A percentile compares a stretch with the other conserved stretches of the same genome.
These are phyloP conservation scores for Thinocorus orbignyianus DNA, from an alignment of 2,113 vertebrate species.

Conservation along the genomic window DNA sequence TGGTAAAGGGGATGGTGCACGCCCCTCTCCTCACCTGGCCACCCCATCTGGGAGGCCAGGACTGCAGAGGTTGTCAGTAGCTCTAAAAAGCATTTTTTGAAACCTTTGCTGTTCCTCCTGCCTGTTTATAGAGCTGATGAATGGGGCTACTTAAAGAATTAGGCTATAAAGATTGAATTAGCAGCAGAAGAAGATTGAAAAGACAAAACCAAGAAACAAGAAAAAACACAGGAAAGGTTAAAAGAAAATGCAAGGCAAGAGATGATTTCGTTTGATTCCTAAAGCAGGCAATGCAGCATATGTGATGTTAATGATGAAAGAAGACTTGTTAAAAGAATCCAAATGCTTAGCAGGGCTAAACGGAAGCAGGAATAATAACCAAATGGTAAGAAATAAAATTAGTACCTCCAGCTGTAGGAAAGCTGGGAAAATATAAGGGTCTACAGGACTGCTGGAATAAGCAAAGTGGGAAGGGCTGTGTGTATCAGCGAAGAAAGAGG, in stretches of 20 bases:
- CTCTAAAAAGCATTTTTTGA: not conserved
- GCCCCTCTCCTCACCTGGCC: not conserved
- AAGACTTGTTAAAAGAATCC: not conserved
- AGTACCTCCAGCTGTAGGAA: conserved; percentile 21
- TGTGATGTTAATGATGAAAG: not conserved
- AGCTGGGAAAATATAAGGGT: not conserved
- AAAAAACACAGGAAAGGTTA: not conserved
- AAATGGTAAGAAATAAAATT: conserved; percentile 14
- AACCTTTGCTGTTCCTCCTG: not conserved
- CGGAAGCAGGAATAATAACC: conserved; percentile 6
- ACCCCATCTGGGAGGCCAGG: not conserved
- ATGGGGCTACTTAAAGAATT: not conserved
- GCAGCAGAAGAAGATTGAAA: not conserved
- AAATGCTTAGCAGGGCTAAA: not conserved
- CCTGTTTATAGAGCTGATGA: not conserved
- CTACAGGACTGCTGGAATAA: not conserved
- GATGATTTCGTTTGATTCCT: not conserved
- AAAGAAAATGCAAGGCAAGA: not conserved
- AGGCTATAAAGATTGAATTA: not conserved
- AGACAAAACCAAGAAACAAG: not conserved
- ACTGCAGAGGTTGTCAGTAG: not conserved
- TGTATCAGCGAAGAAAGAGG: not conserved
- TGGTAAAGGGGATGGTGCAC: not conserved
- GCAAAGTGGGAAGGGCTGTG: not conserved
- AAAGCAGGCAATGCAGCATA: not conserved